phyloP scores from a whole-genome alignment of 2,888 invertebrate genomes.

The Papilio gigon region DNA sequence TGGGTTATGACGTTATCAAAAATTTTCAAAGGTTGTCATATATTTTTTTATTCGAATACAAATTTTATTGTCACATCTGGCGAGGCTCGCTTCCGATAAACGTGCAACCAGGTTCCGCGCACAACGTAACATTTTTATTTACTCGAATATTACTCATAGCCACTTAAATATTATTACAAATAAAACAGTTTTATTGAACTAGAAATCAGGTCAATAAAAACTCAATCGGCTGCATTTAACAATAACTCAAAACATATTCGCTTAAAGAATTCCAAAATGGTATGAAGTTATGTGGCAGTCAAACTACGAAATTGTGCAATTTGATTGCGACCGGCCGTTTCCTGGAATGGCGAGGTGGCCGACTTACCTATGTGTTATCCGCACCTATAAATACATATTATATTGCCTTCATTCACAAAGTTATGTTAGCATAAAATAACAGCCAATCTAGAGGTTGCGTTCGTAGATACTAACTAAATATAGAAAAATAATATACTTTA shows the following conservation, averaged over 20 bases:
- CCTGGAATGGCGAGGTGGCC: conserved; percentile 50
- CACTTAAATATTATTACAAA: conserved; percentile 7
- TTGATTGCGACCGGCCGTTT: conserved; percentile 42
- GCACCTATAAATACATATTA: not conserved
- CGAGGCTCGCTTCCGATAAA: not conserved
- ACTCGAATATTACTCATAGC: not conserved
- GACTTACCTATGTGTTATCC: conserved; percentile 16
- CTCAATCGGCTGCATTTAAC: not conserved
- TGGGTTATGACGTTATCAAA: not conserved
- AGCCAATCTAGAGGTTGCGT: too few relatives aligned
- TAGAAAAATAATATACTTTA: not conserved
- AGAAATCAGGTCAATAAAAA: conserved; percentile 3
- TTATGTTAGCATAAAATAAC: not conserved
- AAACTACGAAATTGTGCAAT: conserved; percentile 43
- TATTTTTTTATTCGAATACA: not conserved
- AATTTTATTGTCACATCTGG: conserved; percentile 9
- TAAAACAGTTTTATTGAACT: conserved; percentile 19
- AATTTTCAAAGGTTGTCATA: not conserved
- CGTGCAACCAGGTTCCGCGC: conserved; percentile 1
- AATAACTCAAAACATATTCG: conserved; percentile 10
- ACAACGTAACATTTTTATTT: not conserved
- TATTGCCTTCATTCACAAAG: not conserved
- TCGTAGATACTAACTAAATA: too few relatives aligned
- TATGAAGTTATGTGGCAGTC: conserved; percentile 24
- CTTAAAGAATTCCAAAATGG: conserved; percentile 1